Base-by-base conservation (phyloP, 2,797 vertebrate species). In the Pteronotus mesoamericanus region DNA sequence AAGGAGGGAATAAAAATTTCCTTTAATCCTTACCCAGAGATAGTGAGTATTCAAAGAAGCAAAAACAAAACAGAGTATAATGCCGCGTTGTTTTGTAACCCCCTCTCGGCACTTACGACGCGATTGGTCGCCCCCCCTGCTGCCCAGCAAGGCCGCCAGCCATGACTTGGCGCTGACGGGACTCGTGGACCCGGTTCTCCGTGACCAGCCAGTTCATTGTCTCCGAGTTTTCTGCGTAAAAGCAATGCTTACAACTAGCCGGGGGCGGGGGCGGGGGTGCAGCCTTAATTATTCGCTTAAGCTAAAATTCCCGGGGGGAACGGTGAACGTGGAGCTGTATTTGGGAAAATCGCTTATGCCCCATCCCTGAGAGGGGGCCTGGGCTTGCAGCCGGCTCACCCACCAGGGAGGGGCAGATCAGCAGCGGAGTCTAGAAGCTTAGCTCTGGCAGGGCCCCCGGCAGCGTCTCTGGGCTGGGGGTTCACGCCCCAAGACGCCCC, bases 11-110 rank as follows among this genome's bases (percentile, higher is more conserved):
- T 61, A 51, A 92, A 88, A 95, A 22, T 6, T 16, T 53, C 57
- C 24, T 89, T 59, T 39, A 83, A 39, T 79, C 26, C 7, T 37
- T 18, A 22, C 12, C 21, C 8, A 34, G 59, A 51, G 46, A 39
- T 3, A 55, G 15, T 10, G 57, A 69, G 80, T 57, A 87, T 24
- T 53, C 92, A 72, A 2, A 87, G 89, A 78, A 11, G 42, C 32
- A n/a, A 53, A 69, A 57, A 80, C 82, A 72, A n/a, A n/a, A n/a
- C n/a, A 97, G 82, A 78, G 93, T 93, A 85, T 32, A 77, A 37
- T 0, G 19, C 84, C 48, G 37, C 44, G 29, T 44, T 90, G 68
- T 46, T 79, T 84, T 66, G 32, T 64, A 51, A 86, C 22, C 66
- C 55, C 24, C 44, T 71, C 82, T 91, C 79, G 75, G 29, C 78